A percentile compares a stretch with the other conserved stretches of the same genome.
Conservation (phyloP, 1,140 invertebrate species). For the Drosophila ananassae region DNA sequence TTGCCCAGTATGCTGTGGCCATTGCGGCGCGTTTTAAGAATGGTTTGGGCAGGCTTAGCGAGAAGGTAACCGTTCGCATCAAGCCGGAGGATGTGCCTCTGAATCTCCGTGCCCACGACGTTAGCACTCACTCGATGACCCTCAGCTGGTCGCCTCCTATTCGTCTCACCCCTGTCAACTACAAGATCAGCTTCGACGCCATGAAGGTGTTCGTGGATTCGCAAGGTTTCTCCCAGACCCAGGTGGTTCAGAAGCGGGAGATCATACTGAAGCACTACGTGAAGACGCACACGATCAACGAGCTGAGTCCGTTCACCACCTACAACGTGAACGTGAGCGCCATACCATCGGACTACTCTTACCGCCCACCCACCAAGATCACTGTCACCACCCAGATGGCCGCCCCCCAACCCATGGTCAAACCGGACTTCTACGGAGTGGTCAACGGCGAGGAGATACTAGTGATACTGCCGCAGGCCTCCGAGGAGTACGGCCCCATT, state of each 20-base stretch:
- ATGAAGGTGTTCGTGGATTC: slow-evolving; percentile 98
- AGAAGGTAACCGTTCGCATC: slow-evolving; percentile 93
- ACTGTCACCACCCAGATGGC: slow-evolving; percentile 98
- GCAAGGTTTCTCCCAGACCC: slow-evolving; percentile 95
- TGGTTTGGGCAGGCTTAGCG: slow-evolving; percentile 89
- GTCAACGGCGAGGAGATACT: slow-evolving; percentile 94
- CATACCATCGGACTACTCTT: slow-evolving; percentile 92
- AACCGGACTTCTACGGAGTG: slow-evolving; percentile 96
- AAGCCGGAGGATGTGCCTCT: slow-evolving; percentile 96
- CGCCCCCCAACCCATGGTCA: slow-evolving; percentile 97
- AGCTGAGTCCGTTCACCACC: slow-evolving; percentile 96
- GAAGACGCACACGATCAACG: slow-evolving; percentile 91
- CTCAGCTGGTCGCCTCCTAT: slow-evolving; percentile 97
- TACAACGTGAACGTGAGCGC: slow-evolving; percentile 97
- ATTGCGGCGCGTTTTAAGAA: slow-evolving; percentile 93
- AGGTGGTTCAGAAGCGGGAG: slow-evolving; percentile 90
- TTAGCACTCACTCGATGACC: slow-evolving; percentile 95
- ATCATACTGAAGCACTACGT: slow-evolving; percentile 89
- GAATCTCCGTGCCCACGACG: slow-evolving; percentile 92
- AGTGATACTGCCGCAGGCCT: slow-evolving; percentile 96
- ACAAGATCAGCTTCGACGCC: slow-evolving; percentile 96
- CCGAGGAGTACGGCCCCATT: slow-evolving; percentile 99
- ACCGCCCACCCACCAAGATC: slow-evolving; percentile 95
- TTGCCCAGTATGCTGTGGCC: slow-evolving; percentile 95
- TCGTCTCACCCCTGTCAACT: slow-evolving; percentile 93